Percentiles rank a stretch among this genome's conserved stretches.
Evolutionary conservation across 1,140 invertebrate species (phyloP).

Genomic region (Colletes gigas): DNA sequence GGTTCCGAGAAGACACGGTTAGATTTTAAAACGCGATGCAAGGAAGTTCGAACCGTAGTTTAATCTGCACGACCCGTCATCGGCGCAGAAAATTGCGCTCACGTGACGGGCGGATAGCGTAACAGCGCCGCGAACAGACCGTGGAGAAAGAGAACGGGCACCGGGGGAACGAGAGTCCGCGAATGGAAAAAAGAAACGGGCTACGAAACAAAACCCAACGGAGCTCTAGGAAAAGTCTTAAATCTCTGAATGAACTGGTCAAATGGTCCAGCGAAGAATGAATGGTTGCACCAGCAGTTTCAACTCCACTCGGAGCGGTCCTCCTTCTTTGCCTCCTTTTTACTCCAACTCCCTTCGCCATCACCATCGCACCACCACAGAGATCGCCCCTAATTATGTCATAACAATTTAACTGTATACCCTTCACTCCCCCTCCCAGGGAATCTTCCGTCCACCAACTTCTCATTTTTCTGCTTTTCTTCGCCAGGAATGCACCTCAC

Average conservation of each 20-base stretch:
- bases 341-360: neutral
- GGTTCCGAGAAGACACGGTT: conserved; percentile 53
- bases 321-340: conserved; percentile 9
- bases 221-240: conserved; percentile 67
- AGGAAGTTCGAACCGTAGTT: conserved; percentile 51
- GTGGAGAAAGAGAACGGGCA: conserved; percentile 31
- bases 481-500: conserved; percentile 13
- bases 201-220: conserved; percentile 58
- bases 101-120: conserved; percentile 60
- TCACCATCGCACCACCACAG: conserved; percentile 19
- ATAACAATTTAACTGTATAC: conserved; percentile 73
- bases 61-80: conserved; percentile 61
- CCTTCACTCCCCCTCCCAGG: neutral
- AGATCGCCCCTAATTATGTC: conserved; percentile 75
- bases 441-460: conserved; percentile 23
- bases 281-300: conserved; percentile 63
- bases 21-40: conserved; percentile 60
- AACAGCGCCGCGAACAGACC: conserved; percentile 46
- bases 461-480: conserved; percentile 50
- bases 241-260: conserved; percentile 67
- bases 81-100: conserved; percentile 65
- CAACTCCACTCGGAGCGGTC: conserved; percentile 41
- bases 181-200: conserved; percentile 35
- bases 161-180: conserved; percentile 1
- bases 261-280: conserved; percentile 63